Conservation (phyloP, 2,888 invertebrate species). For the Chymomyza fuscimana region DNA sequence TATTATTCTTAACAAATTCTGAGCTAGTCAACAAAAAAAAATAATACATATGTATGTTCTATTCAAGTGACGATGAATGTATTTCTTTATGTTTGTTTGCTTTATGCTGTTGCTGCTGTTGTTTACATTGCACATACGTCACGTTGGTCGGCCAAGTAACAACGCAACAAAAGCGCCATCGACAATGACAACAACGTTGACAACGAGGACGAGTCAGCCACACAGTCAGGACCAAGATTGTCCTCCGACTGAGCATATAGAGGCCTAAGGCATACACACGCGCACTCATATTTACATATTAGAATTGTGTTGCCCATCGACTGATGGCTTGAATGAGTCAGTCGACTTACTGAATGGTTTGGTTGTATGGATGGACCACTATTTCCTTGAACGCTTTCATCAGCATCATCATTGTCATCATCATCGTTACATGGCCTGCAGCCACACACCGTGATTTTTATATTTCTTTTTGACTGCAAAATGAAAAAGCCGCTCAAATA, state of each 20-base stretch:
- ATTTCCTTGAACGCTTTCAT: neutral
- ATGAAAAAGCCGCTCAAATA: neutral
- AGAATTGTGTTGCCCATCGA: neutral
- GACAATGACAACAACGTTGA: conserved; percentile 5
- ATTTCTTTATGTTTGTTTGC: no score
- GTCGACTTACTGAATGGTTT: neutral
- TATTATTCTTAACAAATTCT: no score
- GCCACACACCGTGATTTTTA: neutral
- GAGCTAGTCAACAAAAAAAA: no score
- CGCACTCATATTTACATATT: neutral
- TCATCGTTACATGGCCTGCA: neutral
- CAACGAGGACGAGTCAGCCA: neutral
- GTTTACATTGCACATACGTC: neutral
- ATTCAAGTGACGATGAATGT: neutral
- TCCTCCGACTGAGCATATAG: no score
- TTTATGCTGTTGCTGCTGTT: conserved; percentile 6
- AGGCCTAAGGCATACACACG: conserved; percentile 12
- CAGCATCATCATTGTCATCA: neutral
- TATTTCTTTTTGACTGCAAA: neutral
- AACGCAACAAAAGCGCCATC: neutral
- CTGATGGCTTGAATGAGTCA: neutral
- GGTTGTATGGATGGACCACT: neutral
- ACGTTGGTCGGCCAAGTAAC: neutral
- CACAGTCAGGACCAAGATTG: neutral
- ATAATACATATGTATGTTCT: no score